phyloP scores from a whole-genome alignment of 2,113 vertebrate genomes.

The Sturnira hondurensis region DNA sequence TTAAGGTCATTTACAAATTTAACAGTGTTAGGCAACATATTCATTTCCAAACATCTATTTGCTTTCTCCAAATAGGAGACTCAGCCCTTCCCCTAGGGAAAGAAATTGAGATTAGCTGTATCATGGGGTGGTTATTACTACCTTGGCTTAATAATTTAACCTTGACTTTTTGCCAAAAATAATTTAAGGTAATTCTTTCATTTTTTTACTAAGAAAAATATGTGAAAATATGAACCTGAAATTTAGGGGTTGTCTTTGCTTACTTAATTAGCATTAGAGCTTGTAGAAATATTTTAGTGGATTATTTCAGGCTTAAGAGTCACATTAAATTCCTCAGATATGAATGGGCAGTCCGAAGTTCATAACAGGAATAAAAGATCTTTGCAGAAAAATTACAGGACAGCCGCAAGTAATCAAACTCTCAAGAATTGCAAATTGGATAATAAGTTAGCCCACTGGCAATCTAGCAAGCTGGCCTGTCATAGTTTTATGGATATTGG shows the following conservation, averaged over 20 bases:
- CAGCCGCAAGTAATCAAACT: conserved; percentile 38
- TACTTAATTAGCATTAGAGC: conserved; percentile 43
- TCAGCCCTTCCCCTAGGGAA: background rate
- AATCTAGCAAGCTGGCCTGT: background rate
- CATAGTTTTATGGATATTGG: background rate
- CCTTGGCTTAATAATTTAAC: background rate
- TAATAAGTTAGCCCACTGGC: background rate
- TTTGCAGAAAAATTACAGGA: conserved; percentile 12
- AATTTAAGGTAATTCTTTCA: conserved; percentile 26
- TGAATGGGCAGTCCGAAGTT: conserved; percentile 45
- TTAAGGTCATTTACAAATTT: background rate
- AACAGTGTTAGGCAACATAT: background rate
- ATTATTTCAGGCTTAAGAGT: conserved; percentile 73
- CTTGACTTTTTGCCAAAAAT: background rate
- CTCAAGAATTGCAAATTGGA: background rate
- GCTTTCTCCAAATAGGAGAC: background rate
- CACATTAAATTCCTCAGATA: conserved; percentile 49
- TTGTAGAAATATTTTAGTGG: conserved; percentile 73
- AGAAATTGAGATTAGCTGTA: background rate
- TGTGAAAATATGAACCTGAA: conserved; percentile 41
- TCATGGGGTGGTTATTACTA: background rate
- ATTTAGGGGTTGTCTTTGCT: background rate
- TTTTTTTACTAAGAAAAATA: conserved; percentile 60
- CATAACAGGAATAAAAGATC: conserved; percentile 55
- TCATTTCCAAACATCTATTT: background rate